These are phyloP conservation scores for Gopherus evgoodei DNA, from an alignment of 2,113 vertebrate genomes.

Conservation along the genomic window DNA sequence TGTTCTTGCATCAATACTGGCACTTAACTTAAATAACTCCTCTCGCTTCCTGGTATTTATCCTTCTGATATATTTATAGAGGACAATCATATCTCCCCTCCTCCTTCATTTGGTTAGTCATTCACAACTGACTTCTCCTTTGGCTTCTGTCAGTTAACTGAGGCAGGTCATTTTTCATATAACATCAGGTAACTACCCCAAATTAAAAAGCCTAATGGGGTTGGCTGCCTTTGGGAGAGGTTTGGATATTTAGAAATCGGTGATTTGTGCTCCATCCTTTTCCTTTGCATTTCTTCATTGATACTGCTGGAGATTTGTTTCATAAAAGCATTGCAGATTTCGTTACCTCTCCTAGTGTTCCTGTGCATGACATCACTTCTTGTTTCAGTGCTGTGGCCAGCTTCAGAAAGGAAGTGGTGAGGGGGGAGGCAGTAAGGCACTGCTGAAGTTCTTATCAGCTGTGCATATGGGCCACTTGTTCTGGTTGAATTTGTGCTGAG, in stretches of 20 bases:
- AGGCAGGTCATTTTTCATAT: neutral
- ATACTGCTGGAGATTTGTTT: conserved; percentile 52
- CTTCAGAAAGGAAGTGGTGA: conserved; percentile 61
- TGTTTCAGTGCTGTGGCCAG: neutral
- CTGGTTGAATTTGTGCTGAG: conserved; percentile 46
- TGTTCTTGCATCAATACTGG: neutral
- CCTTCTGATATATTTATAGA: neutral
- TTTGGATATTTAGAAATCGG: neutral
- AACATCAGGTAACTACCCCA: neutral
- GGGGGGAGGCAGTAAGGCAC: conserved; percentile 1
- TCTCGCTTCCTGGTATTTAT: neutral
- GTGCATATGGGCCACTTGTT: neutral
- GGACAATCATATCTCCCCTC: neutral
- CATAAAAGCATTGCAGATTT: conserved; percentile 4
- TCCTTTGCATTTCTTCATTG: neutral
- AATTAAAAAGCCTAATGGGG: neutral
- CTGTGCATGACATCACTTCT: conserved; percentile 68
- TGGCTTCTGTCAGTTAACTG: neutral
- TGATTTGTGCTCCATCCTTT: neutral
- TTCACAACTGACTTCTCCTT: neutral
- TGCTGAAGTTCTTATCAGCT: neutral
- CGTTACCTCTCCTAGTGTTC: conserved; percentile 11
- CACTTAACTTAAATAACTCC: neutral
- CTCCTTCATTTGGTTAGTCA: neutral
- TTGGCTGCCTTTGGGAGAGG: neutral